These are phyloP conservation scores for Brachionus paranguensis DNA, from an alignment of 1,140 invertebrate genomes.

Conservation along the genomic window DNA sequence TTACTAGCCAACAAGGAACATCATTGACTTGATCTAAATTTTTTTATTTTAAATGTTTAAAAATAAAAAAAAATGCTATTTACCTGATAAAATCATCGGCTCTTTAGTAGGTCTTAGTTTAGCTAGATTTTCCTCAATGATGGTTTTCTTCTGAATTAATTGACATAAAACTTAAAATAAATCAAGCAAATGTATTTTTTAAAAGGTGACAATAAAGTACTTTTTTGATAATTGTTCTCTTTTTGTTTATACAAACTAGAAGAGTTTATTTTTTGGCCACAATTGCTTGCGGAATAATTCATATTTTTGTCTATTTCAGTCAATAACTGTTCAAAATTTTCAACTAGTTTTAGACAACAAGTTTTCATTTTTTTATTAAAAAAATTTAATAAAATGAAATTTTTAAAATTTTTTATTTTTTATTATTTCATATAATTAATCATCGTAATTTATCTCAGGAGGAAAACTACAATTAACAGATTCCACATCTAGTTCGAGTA, in stretches of 20 bases:
- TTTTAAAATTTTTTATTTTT: not conserved
- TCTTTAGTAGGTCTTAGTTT: not conserved
- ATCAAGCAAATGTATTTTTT: not conserved
- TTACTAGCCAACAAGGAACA: not conserved
- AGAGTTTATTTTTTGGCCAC: not conserved
- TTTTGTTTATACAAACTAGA: not conserved
- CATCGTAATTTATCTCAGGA: constrained; percentile 1
- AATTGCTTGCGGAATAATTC: not conserved
- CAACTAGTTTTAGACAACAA: constrained; percentile 41
- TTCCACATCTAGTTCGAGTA: constrained; percentile 68
- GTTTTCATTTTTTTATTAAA: not conserved
- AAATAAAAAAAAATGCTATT: no score
- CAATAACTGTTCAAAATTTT: not conserved
- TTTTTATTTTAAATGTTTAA: not conserved
- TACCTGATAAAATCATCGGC: not conserved
- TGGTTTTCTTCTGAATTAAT: not conserved
- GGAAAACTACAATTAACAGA: constrained; percentile 54
- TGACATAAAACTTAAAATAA: not conserved
- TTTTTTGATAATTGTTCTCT: not conserved
- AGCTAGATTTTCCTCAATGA: not conserved
- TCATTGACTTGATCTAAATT: not conserved
- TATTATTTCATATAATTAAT: not conserved
- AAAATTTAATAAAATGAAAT: not conserved
- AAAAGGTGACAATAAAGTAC: not conserved
- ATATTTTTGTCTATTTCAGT: not conserved